Evolutionary conservation across 2,113 vertebrate genomes (phyloP).

Genomic region (Meleagris gallopavo): DNA sequence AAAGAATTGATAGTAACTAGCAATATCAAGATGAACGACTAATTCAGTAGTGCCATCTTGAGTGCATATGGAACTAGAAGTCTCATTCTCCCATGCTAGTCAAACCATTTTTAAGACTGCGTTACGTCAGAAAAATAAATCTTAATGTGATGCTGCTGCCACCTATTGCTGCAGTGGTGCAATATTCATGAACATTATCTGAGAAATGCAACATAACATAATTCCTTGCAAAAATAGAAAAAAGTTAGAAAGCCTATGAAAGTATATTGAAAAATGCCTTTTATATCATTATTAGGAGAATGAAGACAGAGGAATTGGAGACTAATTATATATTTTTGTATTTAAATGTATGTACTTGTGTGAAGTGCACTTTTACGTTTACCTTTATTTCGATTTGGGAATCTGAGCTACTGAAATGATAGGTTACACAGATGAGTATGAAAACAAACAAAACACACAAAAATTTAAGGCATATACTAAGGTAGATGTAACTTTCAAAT

Average conservation of each 20-base stretch:
- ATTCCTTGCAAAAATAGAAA: not conserved
- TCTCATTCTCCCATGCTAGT: not conserved
- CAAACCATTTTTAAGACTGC: not conserved
- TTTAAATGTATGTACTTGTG: not conserved
- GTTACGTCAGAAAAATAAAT: not conserved
- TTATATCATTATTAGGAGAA: not conserved
- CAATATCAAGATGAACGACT: not conserved
- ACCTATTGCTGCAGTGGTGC: not conserved
- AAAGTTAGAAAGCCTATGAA: not conserved
- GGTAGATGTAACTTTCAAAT: not conserved
- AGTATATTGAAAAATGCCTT: not conserved
- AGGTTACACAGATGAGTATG: not conserved
- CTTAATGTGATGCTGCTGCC: not conserved
- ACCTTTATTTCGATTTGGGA: not conserved
- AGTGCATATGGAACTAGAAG: not conserved
- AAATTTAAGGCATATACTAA: not conserved
- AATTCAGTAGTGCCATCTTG: constrained; percentile 68
- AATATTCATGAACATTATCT: not conserved
- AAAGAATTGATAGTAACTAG: not conserved
- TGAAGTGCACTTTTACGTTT: not conserved
- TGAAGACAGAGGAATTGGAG: not conserved
- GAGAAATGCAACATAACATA: not conserved
- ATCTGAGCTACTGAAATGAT: not conserved
- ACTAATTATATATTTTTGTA: not conserved
- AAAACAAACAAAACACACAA: too few relatives aligned